Percentiles rank a stretch among this genome's conserved stretches.
phyloP scores from a whole-genome alignment of 1,140 invertebrate genomes.

The Drosophila melanogaster region DNA sequence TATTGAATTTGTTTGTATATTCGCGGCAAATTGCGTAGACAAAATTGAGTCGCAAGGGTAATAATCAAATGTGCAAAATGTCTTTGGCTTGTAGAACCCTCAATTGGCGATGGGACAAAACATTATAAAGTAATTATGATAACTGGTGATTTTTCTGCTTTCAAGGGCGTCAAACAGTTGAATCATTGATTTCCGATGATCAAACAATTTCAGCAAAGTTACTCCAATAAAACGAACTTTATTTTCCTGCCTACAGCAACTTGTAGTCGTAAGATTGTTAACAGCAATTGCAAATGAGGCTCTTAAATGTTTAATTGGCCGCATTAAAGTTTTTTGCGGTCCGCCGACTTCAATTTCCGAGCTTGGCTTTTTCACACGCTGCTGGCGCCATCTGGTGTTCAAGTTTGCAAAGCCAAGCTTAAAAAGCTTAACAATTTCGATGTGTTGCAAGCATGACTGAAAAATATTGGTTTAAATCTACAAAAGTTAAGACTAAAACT shows the following conservation, averaged over 20 bases:
- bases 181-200: slow-evolving; percentile 25
- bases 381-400: slow-evolving; percentile 53
- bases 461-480: slow-evolving; percentile 8
- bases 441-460: slow-evolving; percentile 25
- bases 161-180: slow-evolving; percentile 30
- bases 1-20: slow-evolving; percentile 51
- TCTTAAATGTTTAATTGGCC: slow-evolving; percentile 54
- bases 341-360: not conserved
- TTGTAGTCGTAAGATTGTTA: slow-evolving; percentile 24
- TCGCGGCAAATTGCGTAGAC: slow-evolving; percentile 37
- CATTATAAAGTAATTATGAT: slow-evolving; percentile 40
- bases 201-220: not conserved
- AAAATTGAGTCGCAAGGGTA: slow-evolving; percentile 14
- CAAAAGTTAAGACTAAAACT: not conserved
- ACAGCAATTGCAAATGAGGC: slow-evolving; percentile 45
- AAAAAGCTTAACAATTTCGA: slow-evolving; percentile 24
- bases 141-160: slow-evolving; percentile 1
- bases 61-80: slow-evolving; percentile 53
- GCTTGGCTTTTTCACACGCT: slow-evolving; percentile 7
- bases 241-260: slow-evolving; percentile 17
- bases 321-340: slow-evolving; percentile 34
- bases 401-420: slow-evolving; percentile 13
- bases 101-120: slow-evolving; percentile 41
- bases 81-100: slow-evolving; percentile 27
- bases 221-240: slow-evolving; percentile 4